phyloP scores from a whole-genome alignment of 2,888 invertebrate genomes.

The Nephrotoma flavescens region DNA sequence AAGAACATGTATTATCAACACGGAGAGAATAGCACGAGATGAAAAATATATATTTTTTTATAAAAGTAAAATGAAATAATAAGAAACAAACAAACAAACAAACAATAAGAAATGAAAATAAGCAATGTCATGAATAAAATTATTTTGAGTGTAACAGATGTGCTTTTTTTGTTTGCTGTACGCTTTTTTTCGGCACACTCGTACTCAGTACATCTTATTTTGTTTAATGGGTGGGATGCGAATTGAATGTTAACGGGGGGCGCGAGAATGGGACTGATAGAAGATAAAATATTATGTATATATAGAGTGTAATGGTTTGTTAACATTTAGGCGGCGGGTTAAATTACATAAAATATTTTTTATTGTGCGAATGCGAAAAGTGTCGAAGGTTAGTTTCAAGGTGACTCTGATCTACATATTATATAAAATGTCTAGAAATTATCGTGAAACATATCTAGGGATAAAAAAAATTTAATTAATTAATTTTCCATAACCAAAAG shows the following conservation, averaged over 20 bases:
- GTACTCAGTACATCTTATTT: background rate
- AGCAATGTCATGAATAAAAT: background rate
- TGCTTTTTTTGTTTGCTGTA: background rate
- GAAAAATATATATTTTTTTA: background rate
- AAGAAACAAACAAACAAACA: background rate
- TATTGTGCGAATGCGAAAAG: background rate
- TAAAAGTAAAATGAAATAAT: background rate
- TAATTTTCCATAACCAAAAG: too few species aligned
- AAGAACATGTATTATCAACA: background rate
- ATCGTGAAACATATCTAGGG: too few species aligned
- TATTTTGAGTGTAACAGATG: background rate
- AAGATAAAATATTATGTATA: background rate
- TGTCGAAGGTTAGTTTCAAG: too few species aligned
- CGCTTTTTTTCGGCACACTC: background rate
- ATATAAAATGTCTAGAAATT: too few species aligned
- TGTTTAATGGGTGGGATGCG: background rate
- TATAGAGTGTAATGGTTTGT: background rate
- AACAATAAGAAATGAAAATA: background rate
- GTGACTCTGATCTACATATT: too few species aligned
- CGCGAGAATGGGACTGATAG: background rate
- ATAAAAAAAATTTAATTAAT: too few species aligned
- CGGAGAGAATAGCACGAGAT: background rate
- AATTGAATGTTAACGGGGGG: background rate
- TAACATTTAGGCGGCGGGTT: background rate
- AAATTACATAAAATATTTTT: background rate